Evolutionary conservation across 2,888 invertebrate species (phyloP).

Genomic region (Drosophila picticornis): DNA sequence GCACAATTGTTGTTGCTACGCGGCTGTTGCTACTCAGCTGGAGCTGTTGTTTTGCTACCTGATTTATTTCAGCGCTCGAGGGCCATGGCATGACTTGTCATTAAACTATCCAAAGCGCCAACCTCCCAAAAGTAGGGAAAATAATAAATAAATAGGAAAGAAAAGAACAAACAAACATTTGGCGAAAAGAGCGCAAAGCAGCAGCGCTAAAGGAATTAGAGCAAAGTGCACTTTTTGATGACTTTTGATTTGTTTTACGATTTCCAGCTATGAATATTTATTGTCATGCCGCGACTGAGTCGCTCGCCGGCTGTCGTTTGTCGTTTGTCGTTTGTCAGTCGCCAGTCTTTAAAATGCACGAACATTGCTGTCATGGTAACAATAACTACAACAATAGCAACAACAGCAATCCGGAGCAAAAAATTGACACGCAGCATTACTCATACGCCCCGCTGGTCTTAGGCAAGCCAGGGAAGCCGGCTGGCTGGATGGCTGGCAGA

Average conservation of each 20-base stretch:
- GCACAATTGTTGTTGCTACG: constrained; percentile 57
- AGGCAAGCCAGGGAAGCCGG: not conserved
- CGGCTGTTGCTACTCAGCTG: constrained; percentile 61
- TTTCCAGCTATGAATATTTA: constrained; percentile 79
- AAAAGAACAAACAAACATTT: constrained; percentile 20
- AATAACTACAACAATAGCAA: constrained; percentile 31
- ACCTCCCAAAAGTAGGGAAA: constrained; percentile 10
- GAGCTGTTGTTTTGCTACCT: constrained; percentile 46
- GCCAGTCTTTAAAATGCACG: constrained; percentile 77
- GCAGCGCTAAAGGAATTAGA: constrained; percentile 66
- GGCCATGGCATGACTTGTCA: constrained; percentile 72
- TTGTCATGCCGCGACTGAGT: constrained; percentile 66
- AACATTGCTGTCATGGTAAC: constrained; percentile 65
- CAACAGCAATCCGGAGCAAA: constrained; percentile 17
- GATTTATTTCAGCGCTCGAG: constrained; percentile 11
- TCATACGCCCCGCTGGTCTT: constrained; percentile 53
- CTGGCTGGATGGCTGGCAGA: not conserved
- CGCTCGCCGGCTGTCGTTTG: constrained; percentile 14
- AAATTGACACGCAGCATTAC: constrained; percentile 64
- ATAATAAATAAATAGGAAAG: constrained; percentile 5
- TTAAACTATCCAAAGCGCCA: constrained; percentile 22
- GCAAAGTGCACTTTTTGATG: constrained; percentile 79
- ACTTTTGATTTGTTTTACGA: constrained; percentile 80
- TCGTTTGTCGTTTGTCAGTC: constrained; percentile 14
- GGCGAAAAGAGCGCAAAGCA: constrained; percentile 24